Conservation (phyloP, 2,797 vertebrate species). For the Clarias laeviceps region DNA sequence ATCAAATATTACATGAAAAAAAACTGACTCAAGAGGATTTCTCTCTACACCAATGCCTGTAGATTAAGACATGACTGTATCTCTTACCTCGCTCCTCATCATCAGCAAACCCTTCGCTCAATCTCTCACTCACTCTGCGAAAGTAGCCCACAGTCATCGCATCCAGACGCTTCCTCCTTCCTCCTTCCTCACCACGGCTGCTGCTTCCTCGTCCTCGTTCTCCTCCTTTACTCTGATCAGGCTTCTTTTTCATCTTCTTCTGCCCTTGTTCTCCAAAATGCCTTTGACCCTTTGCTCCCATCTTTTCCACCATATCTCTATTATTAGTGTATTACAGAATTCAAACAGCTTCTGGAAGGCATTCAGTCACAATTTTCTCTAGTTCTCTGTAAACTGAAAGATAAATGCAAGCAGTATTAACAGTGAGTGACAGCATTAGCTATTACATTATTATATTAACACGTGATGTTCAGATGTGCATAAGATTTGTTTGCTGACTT, state of each 20-base stretch:
- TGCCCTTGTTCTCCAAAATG: conserved; percentile 48
- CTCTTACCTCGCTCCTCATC: conserved; percentile 73
- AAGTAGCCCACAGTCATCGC: conserved; percentile 75
- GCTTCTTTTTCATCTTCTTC: conserved; percentile 57
- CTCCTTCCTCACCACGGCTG: neutral
- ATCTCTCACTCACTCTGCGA: conserved; percentile 72
- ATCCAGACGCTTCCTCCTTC: conserved; percentile 67
- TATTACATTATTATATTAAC: neutral
- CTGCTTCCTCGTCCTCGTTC: neutral
- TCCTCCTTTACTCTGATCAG: neutral
- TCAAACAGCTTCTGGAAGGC: neutral
- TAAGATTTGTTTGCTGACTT: neutral
- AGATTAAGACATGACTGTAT: neutral
- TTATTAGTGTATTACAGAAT: neutral
- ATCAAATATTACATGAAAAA: neutral
- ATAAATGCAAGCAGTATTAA: neutral
- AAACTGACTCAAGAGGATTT: neutral
- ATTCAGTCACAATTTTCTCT: neutral
- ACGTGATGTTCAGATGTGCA: neutral
- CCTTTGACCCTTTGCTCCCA: conserved; percentile 48
- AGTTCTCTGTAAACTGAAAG: neutral
- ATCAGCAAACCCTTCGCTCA: conserved; percentile 73
- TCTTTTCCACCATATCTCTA: conserved; percentile 62
- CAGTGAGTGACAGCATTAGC: too few species aligned
- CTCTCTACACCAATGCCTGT: neutral